Conservation (phyloP, 1,140 invertebrate genomes). For the Drosophila equinoxialis region DNA sequence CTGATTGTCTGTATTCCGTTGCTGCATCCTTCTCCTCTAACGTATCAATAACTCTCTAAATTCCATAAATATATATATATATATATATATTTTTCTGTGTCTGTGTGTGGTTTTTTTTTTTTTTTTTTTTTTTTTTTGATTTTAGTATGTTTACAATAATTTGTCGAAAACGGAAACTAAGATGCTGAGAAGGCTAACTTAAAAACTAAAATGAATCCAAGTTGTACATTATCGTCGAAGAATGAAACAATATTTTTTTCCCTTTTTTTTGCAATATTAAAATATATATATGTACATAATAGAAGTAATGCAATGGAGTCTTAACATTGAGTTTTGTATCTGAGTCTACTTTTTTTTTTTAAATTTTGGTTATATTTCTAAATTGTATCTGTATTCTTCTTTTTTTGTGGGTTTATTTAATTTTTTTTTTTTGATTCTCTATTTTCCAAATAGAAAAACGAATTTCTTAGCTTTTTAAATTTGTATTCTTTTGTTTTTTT, state of each 20-base stretch:
- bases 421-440: no score
- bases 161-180: slow-evolving; percentile 63
- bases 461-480: no score
- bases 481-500: no score
- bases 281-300: neutral
- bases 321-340: neutral
- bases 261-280: neutral
- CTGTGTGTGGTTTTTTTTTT: neutral
- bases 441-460: no score
- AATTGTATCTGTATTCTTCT: no score
- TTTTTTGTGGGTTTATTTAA: no score
- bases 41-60: slow-evolving; percentile 23
- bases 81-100: no score
- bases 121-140: slow-evolving; percentile 25
- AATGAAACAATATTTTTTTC: slow-evolving; percentile 15
- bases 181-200: slow-evolving; percentile 26
- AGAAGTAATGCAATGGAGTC: neutral
- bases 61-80: neutral
- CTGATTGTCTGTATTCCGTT: neutral
- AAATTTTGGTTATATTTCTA: no score
- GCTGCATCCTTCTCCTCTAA: neutral
- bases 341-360: neutral
- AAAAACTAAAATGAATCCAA: slow-evolving; percentile 2
- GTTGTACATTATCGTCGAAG: slow-evolving; percentile 42
- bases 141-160: slow-evolving; percentile 73